These are phyloP conservation scores for Actenoides hombroni DNA, from an alignment of 2,113 vertebrate genomes.

Conservation along the genomic window DNA sequence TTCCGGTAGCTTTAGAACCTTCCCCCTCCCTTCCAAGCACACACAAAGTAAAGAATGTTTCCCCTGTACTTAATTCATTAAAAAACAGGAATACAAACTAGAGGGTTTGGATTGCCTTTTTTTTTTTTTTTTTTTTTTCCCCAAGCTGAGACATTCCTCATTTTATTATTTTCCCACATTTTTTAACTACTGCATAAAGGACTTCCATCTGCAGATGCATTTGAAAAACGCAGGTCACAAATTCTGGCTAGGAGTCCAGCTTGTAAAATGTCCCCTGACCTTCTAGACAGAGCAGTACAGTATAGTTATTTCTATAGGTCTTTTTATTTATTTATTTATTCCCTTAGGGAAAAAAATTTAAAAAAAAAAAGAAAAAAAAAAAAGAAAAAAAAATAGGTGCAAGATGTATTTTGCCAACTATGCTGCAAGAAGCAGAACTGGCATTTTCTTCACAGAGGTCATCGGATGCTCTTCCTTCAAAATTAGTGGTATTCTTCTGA, in stretches of 20 bases:
- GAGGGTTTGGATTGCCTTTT: background rate
- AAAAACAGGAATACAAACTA: background rate
- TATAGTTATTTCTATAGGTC: background rate
- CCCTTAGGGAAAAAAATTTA: background rate
- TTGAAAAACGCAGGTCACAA: constrained; percentile 5
- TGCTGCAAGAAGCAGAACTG: background rate
- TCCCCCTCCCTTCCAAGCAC: background rate
- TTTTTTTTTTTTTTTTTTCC: background rate
- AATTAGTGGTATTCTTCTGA: background rate
- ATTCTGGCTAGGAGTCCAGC: background rate
- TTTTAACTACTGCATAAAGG: constrained; percentile 45
- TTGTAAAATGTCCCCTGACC: background rate
- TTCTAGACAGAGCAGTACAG: constrained; percentile 8
- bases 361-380: too few species aligned
- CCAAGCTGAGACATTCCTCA: constrained; percentile 71
- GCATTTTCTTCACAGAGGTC: background rate
- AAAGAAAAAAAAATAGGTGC: background rate
- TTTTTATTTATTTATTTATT: background rate
- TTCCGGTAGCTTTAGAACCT: background rate
- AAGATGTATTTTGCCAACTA: background rate
- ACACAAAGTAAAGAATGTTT: constrained; percentile 48
- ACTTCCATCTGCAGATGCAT: background rate
- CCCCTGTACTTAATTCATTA: constrained; percentile 59
- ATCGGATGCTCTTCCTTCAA: background rate
- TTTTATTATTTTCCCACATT: constrained; percentile 74